Evolutionary conservation across 2,888 invertebrate genomes (phyloP).

Genomic region (Eristalis arbustorum): DNA sequence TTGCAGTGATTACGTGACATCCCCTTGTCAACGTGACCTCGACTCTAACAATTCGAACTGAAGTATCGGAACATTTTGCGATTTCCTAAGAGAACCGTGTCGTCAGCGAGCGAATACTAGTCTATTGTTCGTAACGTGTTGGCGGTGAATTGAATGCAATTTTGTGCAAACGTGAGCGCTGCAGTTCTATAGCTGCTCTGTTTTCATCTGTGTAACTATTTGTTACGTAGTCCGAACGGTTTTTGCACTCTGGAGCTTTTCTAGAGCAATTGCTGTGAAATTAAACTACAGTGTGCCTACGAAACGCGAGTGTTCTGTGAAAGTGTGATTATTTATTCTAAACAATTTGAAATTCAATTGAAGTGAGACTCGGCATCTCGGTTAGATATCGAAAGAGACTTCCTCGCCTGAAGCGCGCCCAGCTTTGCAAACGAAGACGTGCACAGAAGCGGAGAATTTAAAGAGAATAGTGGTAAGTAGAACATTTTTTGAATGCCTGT

Average conservation of each 20-base stretch:
- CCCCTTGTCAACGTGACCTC: slow-evolving; percentile 12
- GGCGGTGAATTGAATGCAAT: not conserved
- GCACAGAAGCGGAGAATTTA: no score
- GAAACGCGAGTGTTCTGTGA: not conserved
- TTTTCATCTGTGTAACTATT: not conserved
- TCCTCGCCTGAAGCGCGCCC: no score
- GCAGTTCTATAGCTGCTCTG: not conserved
- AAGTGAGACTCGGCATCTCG: not conserved
- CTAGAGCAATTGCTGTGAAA: not conserved
- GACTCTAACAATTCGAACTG: not conserved
- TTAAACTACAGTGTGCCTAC: not conserved
- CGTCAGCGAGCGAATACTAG: not conserved
- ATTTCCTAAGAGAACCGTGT: not conserved
- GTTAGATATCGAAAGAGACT: not conserved
- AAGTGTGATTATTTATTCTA: not conserved
- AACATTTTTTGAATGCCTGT: no score
- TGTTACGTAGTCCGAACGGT: not conserved
- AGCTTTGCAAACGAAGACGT: no score
- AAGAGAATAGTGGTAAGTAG: no score
- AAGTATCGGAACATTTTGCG: not conserved
- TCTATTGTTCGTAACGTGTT: not conserved
- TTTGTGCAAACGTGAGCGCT: not conserved
- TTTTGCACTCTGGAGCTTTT: not conserved
- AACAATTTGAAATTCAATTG: not conserved
- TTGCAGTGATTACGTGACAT: slow-evolving; percentile 5